Percentiles rank a stretch among this genome's conserved stretches.
Evolutionary conservation across 2,888 invertebrate species (phyloP).

Genomic region (Lasioglossum zephyrum): DNA sequence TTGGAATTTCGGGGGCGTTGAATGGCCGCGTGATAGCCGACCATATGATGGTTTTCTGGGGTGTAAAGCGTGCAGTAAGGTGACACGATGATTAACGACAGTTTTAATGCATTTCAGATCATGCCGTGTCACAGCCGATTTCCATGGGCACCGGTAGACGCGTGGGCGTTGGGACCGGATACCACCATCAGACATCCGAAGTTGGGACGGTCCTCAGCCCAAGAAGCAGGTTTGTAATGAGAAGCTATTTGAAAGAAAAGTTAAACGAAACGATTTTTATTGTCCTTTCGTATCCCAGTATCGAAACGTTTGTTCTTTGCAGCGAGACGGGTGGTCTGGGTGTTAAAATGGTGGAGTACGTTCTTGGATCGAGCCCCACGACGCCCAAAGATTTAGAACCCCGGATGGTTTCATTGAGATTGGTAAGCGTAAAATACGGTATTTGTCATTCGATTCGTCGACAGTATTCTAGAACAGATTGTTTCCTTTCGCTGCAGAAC

Average conservation of each 20-base stretch:
- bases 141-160: slow-evolving; percentile 91
- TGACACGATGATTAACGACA: slow-evolving; percentile 19
- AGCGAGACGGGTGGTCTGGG: slow-evolving; percentile 96
- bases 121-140: slow-evolving; percentile 90
- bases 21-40: not conserved
- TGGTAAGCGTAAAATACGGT: slow-evolving; percentile 76
- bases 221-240: slow-evolving; percentile 81
- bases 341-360: slow-evolving; percentile 99
- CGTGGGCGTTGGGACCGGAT: slow-evolving; percentile 86
- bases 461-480: not conserved
- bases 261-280: not conserved
- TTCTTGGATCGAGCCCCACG: slow-evolving; percentile 96
- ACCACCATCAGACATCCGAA: slow-evolving; percentile 83
- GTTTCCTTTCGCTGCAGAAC: slow-evolving; percentile 73
- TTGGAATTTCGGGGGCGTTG: not conserved
- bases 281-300: not conserved
- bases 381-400: slow-evolving; percentile 83
- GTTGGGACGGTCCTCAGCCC: slow-evolving; percentile 83
- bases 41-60: slow-evolving; percentile 3
- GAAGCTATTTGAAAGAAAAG: not conserved
- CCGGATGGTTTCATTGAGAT: slow-evolving; percentile 82
- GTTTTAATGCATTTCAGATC: slow-evolving; percentile 85
- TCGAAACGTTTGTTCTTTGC: slow-evolving; percentile 68
- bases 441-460: not conserved
- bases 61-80: not conserved